These are phyloP conservation scores for Fabriciana adippe DNA, from an alignment of 2,888 invertebrate species.

Conservation along the genomic window DNA sequence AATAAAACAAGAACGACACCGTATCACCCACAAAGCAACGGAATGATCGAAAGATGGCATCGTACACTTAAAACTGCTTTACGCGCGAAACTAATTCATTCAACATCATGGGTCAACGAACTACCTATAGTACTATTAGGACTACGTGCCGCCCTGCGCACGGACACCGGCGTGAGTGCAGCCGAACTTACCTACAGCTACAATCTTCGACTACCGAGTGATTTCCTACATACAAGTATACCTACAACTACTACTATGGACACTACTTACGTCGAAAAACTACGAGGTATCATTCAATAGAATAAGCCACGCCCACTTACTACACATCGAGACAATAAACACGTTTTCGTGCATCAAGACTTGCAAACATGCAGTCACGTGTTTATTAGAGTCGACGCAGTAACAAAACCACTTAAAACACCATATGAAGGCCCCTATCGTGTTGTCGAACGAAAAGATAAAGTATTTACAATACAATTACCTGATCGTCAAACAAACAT, in stretches of 20 bases:
- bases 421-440: too few species aligned
- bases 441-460: too few species aligned
- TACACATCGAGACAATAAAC: constrained; percentile 2
- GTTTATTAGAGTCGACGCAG: not conserved
- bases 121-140: too few species aligned
- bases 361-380: not conserved
- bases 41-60: too few species aligned
- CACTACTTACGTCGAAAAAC: not conserved
- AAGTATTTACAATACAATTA: too few species aligned
- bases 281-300: not conserved
- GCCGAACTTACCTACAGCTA: not conserved
- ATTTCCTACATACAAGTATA: not conserved
- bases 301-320: not conserved
- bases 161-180: not conserved
- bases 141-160: too few species aligned
- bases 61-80: too few species aligned
- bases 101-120: too few species aligned
- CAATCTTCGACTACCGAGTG: not conserved
- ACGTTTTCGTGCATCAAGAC: not conserved
- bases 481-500: too few species aligned
- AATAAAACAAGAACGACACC: too few species aligned
- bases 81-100: too few species aligned
- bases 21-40: too few species aligned
- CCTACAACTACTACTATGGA: not conserved
- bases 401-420: not conserved